A percentile compares a stretch with the other conserved stretches of the same genome.
phyloP scores from a whole-genome alignment of 2,113 vertebrate species.

The Ictidomys tridecemlineatus region DNA sequence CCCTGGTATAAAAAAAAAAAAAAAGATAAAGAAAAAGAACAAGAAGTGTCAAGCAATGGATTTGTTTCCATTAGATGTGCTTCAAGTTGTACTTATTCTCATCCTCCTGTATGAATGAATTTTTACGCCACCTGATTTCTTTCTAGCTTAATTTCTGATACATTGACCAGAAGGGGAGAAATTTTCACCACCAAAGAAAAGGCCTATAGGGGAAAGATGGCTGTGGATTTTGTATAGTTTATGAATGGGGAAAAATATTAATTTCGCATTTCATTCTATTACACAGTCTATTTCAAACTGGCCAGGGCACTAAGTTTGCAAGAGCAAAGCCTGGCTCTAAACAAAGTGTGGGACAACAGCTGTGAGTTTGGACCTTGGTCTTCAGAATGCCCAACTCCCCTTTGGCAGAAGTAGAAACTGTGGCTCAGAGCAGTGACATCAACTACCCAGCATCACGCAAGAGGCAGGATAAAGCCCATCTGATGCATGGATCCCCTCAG shows the following conservation, averaged over 20 bases:
- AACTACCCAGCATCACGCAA: not conserved
- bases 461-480: not conserved
- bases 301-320: not conserved
- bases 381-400: not conserved
- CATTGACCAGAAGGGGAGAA: not conserved
- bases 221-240: slow-evolving; percentile 27
- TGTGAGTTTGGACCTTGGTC: not conserved
- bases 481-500: not conserved
- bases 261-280: slow-evolving; percentile 1
- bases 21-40: too few species aligned
- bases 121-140: slow-evolving; percentile 10
- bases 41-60: not conserved
- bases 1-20: too few species aligned
- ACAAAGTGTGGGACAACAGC: not conserved
- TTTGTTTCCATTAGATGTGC: not conserved
- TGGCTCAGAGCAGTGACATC: not conserved
- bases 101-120: not conserved
- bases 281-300: not conserved
- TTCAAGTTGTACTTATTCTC: not conserved
- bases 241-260: not conserved
- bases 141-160: slow-evolving; percentile 34
- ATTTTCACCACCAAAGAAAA: not conserved
- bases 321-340: not conserved
- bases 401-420: not conserved
- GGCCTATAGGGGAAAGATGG: not conserved